Conservation (phyloP, 64 coral and sea anemone genomes). For the Montipora capricornis region DNA sequence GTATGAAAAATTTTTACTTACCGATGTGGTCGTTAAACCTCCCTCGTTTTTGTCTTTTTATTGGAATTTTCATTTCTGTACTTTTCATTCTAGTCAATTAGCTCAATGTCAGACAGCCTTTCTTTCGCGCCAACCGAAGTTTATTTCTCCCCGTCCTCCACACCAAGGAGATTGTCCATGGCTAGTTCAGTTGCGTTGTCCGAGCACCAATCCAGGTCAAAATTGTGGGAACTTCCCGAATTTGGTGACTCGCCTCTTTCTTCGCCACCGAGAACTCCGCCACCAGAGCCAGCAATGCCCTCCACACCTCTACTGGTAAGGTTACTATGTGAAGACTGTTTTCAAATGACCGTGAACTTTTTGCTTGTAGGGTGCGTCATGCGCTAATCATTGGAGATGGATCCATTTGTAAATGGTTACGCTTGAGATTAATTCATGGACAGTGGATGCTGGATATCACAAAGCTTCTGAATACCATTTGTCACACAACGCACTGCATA, state of each 20-base stretch:
- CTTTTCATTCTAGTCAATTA: slow-evolving; percentile 57
- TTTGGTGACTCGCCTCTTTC: slow-evolving; percentile 92
- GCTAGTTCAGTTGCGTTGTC: slow-evolving; percentile 47
- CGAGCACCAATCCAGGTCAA: background rate
- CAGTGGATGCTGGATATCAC: too few species aligned
- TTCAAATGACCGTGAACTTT: background rate
- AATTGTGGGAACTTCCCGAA: slow-evolving; percentile 78
- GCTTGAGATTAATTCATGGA: too few species aligned
- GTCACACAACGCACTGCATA: too few species aligned
- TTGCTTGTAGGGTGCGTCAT: background rate
- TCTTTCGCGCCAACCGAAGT: slow-evolving; percentile 96
- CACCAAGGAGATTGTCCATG: slow-evolving; percentile 79
- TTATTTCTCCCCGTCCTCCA: slow-evolving; percentile 81
- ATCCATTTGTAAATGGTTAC: background rate
- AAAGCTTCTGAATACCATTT: too few species aligned
- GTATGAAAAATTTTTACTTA: too few species aligned
- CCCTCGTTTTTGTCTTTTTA: background rate
- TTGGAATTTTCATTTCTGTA: background rate
- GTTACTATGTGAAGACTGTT: background rate
- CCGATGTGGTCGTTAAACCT: too few species aligned
- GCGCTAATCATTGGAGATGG: background rate
- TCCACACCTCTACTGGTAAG: slow-evolving; percentile 82
- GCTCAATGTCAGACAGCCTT: slow-evolving; percentile 85
- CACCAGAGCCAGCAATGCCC: slow-evolving; percentile 81
- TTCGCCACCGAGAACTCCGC: slow-evolving; percentile 82